Conservation (phyloP, 2,888 invertebrate species). For the Adelognathus sp. region DNA sequence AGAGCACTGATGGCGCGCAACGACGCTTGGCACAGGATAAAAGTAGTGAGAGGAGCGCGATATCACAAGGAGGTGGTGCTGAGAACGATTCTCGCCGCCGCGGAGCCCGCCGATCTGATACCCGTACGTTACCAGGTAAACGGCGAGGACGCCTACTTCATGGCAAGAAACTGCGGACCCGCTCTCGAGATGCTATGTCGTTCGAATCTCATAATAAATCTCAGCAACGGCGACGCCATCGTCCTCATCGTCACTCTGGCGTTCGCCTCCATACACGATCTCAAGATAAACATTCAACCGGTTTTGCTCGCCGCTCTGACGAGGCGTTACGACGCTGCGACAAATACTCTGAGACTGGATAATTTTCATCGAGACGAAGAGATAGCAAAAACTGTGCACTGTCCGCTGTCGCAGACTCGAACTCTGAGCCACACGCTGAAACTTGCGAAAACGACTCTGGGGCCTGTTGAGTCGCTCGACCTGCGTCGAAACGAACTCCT, state of each 20-base stretch:
- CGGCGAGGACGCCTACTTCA: conserved; percentile 79
- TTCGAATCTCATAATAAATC: conserved; percentile 79
- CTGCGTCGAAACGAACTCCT: conserved; percentile 71
- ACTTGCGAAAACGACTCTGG: conserved; percentile 69
- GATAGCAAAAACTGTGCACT: conserved; percentile 76
- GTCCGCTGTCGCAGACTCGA: conserved; percentile 81
- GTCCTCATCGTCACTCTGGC: conserved; percentile 79
- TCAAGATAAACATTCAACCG: conserved; percentile 81
- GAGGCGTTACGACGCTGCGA: conserved; percentile 75
- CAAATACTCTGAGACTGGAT: conserved; percentile 79
- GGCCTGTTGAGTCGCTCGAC: conserved; percentile 69
- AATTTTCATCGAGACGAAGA: conserved; percentile 81
- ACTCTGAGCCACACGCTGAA: conserved; percentile 81
- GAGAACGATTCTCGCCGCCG: conserved; percentile 80
- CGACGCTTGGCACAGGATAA: conserved; percentile 77
- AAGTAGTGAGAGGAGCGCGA: conserved; percentile 73
- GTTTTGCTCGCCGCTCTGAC: conserved; percentile 78
- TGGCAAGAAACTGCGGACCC: conserved; percentile 81
- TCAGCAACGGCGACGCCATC: conserved; percentile 69
- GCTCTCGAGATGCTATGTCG: conserved; percentile 82
- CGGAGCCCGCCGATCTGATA: conserved; percentile 82
- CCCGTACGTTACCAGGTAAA: conserved; percentile 80
- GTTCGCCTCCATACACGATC: conserved; percentile 80
- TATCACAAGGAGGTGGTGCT: conserved; percentile 78
- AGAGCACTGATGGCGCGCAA: conserved; percentile 73